Evolutionary conservation across 2,797 vertebrate species (phyloP).

Genomic region (Muscicapa comitata): DNA sequence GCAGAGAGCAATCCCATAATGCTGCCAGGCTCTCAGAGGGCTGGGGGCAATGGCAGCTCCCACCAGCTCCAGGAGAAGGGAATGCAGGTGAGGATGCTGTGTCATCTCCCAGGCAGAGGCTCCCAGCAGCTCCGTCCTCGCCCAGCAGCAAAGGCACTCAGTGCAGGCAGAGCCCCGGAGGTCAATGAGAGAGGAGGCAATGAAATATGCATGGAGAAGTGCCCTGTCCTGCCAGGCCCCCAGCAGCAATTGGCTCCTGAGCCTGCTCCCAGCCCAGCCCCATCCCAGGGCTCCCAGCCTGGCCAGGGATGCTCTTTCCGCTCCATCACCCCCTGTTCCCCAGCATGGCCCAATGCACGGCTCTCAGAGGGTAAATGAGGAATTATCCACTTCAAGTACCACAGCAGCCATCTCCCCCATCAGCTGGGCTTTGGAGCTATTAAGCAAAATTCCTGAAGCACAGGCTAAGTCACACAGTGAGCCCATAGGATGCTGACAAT

Average conservation of each 20-base stretch:
- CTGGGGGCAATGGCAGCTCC: neutral
- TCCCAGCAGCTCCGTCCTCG: too few species aligned
- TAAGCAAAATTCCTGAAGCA: neutral
- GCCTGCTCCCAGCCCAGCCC: rapidly evolving
- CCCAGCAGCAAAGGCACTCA: neutral
- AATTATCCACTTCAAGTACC: neutral
- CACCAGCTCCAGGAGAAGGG: neutral
- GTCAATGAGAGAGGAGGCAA: rapidly evolving
- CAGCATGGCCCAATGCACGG: rapidly evolving
- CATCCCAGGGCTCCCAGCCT: rapidly evolving
- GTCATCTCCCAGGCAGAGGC: neutral
- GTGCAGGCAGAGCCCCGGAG: neutral
- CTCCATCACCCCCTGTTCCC: neutral
- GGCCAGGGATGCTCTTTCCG: neutral
- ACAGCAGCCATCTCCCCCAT: neutral
- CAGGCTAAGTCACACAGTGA: rapidly evolving
- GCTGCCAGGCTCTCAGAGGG: neutral
- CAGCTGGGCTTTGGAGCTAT: neutral
- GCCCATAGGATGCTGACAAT: neutral
- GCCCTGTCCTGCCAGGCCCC: neutral
- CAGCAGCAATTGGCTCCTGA: rapidly evolving
- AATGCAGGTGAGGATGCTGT: neutral
- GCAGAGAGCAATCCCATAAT: neutral
- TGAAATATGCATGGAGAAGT: neutral
- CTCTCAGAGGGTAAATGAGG: neutral